Evolutionary conservation across 2,797 vertebrate species (phyloP), one percentile per base, ranked within the genome.

Genomic region (Artibeus lituratus): DNA sequence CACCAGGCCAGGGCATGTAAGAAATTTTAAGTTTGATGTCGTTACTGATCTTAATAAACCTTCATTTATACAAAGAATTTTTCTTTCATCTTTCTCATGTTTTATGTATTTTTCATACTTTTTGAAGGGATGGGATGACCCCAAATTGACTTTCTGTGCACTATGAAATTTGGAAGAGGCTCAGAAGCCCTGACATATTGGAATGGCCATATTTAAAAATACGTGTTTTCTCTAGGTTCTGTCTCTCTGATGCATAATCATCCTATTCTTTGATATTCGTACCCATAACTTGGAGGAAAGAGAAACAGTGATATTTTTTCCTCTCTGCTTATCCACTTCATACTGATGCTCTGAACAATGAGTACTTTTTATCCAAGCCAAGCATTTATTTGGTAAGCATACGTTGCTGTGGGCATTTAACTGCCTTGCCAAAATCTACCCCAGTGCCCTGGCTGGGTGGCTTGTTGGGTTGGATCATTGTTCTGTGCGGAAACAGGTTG

Each of bases 21-120:
- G 89, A 93, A 87, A 82, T 77, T 55, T 81, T 65, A 77, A 80
- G 44, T 87, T 83, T 80, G 80, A 89, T 93, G 11, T 93, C 90
- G 51, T 51, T 84, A 19, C 55, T 95, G 32, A 26, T 90, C 83
- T 70, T 72, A 39, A 26, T 70, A 72, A 82, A 62, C 59, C 80
- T 57, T 81, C 70, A 24, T 16, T 29, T 29, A 62, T 49, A 42
- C 39, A 49, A 80, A 65, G 9, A 67, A n/a, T 22, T 65, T 94
- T 74, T 37, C 37, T 90, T 53, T 78, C 7, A 5, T 53, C 18
- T 47, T 37, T 14, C 44, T 89, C 10, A 2, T 47, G 26, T 67
- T n/a, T 88, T 90, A 22, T 6, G 10, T 67, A 76, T 44, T 57
- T 29, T 93, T 86, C 21, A 53, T 59, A n/a, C 21, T 29, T 81